phyloP scores from a whole-genome alignment of 1,140 invertebrate species.

The Drosophila repleta region DNA sequence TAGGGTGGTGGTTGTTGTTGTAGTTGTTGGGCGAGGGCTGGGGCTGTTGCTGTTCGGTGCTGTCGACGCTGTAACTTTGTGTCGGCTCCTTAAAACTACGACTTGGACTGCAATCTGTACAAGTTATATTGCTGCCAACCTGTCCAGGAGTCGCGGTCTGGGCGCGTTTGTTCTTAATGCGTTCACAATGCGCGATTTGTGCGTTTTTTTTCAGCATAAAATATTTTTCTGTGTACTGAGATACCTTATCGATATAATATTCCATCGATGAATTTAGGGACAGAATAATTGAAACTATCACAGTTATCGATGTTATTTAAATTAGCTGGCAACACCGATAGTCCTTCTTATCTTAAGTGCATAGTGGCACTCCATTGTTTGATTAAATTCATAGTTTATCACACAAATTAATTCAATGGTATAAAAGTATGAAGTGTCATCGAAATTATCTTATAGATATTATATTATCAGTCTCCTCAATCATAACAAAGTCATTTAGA shows the following conservation, averaged over 20 bases:
- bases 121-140: constrained; percentile 24
- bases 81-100: constrained; percentile 31
- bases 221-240: constrained; percentile 72
- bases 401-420: no score
- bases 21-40: constrained; percentile 70
- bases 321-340: constrained; percentile 8
- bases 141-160: constrained; percentile 54
- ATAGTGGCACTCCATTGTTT: not conserved
- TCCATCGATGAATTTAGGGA: constrained; percentile 12
- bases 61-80: constrained; percentile 21
- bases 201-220: constrained; percentile 68
- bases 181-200: constrained; percentile 59
- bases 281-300: constrained; percentile 2
- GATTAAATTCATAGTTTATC: not conserved
- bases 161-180: constrained; percentile 38
- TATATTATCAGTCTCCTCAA: no score
- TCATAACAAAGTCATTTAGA: not conserved
- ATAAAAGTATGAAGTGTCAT: no score
- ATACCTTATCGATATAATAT: constrained; percentile 46
- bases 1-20: constrained; percentile 42
- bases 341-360: not conserved
- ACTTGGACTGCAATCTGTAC: constrained; percentile 4
- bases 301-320: constrained; percentile 1
- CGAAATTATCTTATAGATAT: no score
- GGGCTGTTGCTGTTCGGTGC: constrained; percentile 50